Conservation (phyloP, 2,888 invertebrate species). For the Drosophila paramelanica region DNA sequence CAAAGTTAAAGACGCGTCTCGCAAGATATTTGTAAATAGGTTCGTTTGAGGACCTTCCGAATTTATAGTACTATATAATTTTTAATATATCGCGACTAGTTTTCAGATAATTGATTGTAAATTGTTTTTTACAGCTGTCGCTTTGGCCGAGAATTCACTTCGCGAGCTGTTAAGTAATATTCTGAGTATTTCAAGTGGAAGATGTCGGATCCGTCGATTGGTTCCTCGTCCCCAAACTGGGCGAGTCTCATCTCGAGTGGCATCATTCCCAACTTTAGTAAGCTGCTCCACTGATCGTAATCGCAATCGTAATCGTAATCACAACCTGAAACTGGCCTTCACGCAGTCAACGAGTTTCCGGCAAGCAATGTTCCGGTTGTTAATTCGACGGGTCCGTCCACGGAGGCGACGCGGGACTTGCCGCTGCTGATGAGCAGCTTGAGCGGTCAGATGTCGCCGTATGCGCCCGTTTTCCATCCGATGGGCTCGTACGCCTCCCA, state of each 20-base stretch:
- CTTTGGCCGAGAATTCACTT: too few relatives aligned
- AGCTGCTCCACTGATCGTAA: slow-evolving; percentile 1
- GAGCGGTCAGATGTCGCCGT: slow-evolving; percentile 46
- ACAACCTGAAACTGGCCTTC: background rate
- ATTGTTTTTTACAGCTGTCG: too few relatives aligned
- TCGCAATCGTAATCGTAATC: too few relatives aligned
- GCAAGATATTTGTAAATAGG: slow-evolving; percentile 18
- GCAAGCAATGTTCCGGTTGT: background rate
- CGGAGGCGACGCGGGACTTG: slow-evolving; percentile 1
- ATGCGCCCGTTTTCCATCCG: slow-evolving; percentile 54
- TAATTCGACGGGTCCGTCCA: background rate
- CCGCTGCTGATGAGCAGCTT: background rate
- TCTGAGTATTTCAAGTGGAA: background rate
- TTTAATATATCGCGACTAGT: too few relatives aligned
- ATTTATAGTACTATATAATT: too few relatives aligned
- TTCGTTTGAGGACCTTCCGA: background rate
- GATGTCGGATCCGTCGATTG: slow-evolving; percentile 47
- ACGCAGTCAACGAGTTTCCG: background rate
- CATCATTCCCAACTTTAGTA: slow-evolving; percentile 6
- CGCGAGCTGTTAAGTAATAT: too few relatives aligned
- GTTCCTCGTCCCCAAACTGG: slow-evolving; percentile 54
- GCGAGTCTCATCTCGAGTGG: slow-evolving; percentile 26
- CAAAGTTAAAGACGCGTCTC: slow-evolving; percentile 40
- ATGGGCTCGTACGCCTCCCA: slow-evolving; percentile 41
- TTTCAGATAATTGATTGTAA: too few relatives aligned